Evolutionary conservation across 1,140 invertebrate genomes (phyloP).

Genomic region (Drosophila burlai): DNA sequence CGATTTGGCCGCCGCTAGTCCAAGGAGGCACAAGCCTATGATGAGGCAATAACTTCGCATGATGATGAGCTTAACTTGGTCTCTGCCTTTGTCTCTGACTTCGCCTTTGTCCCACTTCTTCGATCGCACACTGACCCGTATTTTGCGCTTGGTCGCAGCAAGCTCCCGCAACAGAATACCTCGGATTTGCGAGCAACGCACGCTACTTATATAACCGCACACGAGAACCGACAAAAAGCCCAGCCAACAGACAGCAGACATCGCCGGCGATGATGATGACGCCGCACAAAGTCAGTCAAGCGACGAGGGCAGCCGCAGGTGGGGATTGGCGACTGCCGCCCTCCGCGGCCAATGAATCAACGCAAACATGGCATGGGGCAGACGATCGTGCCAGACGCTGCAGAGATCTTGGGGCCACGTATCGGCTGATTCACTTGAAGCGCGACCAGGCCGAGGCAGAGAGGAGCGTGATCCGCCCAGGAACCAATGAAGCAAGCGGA

Average conservation of each 20-base stretch:
- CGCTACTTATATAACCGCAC: slow-evolving; percentile 81
- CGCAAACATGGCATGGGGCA: slow-evolving; percentile 47
- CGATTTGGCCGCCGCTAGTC: slow-evolving; percentile 27
- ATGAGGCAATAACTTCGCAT: slow-evolving; percentile 73
- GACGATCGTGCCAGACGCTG: slow-evolving; percentile 57
- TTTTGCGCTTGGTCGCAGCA: slow-evolving; percentile 64
- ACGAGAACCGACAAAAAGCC: slow-evolving; percentile 23
- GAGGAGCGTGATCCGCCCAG: slow-evolving; percentile 58
- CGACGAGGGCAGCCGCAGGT: slow-evolving; percentile 62
- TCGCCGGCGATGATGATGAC: slow-evolving; percentile 37
- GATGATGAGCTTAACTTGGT: slow-evolving; percentile 26
- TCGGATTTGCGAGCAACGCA: slow-evolving; percentile 61
- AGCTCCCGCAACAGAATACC: slow-evolving; percentile 67
- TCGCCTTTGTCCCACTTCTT: slow-evolving; percentile 27
- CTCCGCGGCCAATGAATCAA: slow-evolving; percentile 62
- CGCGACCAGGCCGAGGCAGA: slow-evolving; percentile 32
- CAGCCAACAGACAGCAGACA: slow-evolving; percentile 11
- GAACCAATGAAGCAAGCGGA: slow-evolving; percentile 71
- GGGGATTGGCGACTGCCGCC: slow-evolving; percentile 42
- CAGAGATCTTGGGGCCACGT: slow-evolving; percentile 34
- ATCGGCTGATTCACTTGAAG: slow-evolving; percentile 44
- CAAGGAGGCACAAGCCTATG: slow-evolving; percentile 40
- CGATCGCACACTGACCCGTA: slow-evolving; percentile 72
- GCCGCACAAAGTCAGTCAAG: slow-evolving; percentile 65
- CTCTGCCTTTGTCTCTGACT: background rate